These are phyloP conservation scores for Diabrotica virgifera DNA, from an alignment of 1,140 invertebrate genomes.

Conservation along the genomic window DNA sequence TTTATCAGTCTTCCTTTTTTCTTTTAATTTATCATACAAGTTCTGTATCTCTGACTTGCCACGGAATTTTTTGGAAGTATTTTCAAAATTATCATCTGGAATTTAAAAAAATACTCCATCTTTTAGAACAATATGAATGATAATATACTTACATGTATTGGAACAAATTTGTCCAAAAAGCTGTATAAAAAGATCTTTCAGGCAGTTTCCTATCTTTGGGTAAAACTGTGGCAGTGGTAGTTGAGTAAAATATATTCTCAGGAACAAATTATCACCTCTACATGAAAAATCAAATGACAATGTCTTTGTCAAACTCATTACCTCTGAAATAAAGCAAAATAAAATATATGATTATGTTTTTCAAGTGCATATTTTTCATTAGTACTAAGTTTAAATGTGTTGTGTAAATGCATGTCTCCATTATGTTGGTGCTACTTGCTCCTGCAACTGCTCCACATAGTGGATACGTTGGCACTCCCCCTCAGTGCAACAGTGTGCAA, in stretches of 20 bases:
- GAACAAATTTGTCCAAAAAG: constrained; percentile 11
- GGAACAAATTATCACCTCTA: constrained; percentile 12
- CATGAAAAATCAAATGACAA: constrained; percentile 12
- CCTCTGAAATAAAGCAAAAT: constrained; percentile 12
- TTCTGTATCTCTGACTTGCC: constrained; percentile 24
- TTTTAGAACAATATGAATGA: background rate
- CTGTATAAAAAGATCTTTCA: constrained; percentile 33
- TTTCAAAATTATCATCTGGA: background rate
- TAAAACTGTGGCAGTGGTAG: constrained; percentile 36
- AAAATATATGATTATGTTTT: background rate
- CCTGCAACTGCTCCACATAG: no score
- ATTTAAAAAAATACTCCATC: background rate
- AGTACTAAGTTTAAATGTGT: no score
- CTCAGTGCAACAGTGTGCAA: no score
- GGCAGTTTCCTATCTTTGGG: constrained; percentile 29
- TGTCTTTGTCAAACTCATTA: background rate
- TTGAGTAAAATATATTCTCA: constrained; percentile 29
- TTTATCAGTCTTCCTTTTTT: constrained; percentile 18
- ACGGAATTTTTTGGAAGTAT: constrained; percentile 20
- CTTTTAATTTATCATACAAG: constrained; percentile 30
- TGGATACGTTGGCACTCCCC: no score
- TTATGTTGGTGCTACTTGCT: no score
- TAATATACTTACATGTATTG: background rate
- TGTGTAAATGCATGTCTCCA: no score
- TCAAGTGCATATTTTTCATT: background rate